phyloP scores from a whole-genome alignment of 2,113 vertebrate genomes.

The Lycaon pictus region DNA sequence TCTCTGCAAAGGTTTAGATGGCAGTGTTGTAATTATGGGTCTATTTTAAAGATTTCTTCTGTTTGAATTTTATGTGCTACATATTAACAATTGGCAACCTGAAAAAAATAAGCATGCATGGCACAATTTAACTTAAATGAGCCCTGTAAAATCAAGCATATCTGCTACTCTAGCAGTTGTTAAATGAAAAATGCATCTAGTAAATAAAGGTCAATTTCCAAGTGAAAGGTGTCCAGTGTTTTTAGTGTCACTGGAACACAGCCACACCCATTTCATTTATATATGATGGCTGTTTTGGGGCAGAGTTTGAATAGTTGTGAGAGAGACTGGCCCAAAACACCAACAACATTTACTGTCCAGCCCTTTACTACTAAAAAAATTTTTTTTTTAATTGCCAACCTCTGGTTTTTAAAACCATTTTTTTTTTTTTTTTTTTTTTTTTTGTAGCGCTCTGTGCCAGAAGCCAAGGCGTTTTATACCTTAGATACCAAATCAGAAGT shows the following conservation, averaged over 20 bases:
- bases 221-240: neutral
- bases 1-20: constrained; percentile 83
- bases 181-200: neutral
- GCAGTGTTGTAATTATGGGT: constrained; percentile 83
- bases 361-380: neutral
- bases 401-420: neutral
- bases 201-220: neutral
- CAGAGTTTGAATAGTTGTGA: neutral
- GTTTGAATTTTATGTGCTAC: neutral
- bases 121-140: neutral
- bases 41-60: constrained; percentile 77
- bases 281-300: neutral
- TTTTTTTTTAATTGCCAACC: neutral
- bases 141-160: neutral
- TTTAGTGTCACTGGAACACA: neutral
- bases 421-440: neutral
- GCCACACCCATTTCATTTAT: neutral
- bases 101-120: neutral
- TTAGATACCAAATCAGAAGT: neutral
- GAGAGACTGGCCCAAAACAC: neutral
- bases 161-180: neutral
- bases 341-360: neutral
- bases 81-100: constrained; percentile 48
- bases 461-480: neutral
- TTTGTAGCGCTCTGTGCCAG: neutral